These are phyloP conservation scores for Plemyria rubiginata DNA, from an alignment of 2,888 invertebrate genomes.

Conservation along the genomic window DNA sequence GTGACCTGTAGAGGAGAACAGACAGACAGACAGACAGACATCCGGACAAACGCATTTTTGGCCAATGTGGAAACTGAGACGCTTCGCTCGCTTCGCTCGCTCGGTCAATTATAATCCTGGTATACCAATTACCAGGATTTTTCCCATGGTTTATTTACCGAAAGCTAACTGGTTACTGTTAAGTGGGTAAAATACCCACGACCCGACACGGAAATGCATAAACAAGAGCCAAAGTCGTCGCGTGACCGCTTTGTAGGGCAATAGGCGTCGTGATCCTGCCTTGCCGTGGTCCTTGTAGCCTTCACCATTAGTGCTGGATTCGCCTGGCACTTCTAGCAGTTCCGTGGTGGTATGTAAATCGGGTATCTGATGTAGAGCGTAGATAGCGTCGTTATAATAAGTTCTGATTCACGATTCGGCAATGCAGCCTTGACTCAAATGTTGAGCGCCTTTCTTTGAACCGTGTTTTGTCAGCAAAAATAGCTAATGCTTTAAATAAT, in stretches of 20 bases:
- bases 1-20: too few species aligned
- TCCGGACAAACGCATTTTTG: too few species aligned
- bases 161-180: conserved; percentile 14
- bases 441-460: conserved; percentile 23
- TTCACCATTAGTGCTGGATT: conserved; percentile 21
- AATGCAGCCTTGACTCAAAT: conserved; percentile 31
- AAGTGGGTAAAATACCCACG: conserved; percentile 29
- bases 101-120: too few species aligned
- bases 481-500: neutral
- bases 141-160: conserved; percentile 1
- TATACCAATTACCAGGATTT: neutral
- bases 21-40: too few species aligned
- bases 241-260: conserved; percentile 39
- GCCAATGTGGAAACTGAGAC: too few species aligned
- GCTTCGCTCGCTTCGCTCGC: too few species aligned
- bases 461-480: conserved; percentile 16
- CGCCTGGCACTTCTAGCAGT: conserved; percentile 16
- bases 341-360: conserved; percentile 17
- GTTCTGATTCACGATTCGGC: conserved; percentile 22
- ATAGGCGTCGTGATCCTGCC: conserved; percentile 14
- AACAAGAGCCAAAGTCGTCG: conserved; percentile 33
- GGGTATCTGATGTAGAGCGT: conserved; percentile 21
- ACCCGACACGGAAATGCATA: conserved; percentile 39
- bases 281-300: conserved; percentile 4
- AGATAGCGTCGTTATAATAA: conserved; percentile 23